Conservation (phyloP, 2,888 invertebrate genomes). For the Gortyna flavago region DNA sequence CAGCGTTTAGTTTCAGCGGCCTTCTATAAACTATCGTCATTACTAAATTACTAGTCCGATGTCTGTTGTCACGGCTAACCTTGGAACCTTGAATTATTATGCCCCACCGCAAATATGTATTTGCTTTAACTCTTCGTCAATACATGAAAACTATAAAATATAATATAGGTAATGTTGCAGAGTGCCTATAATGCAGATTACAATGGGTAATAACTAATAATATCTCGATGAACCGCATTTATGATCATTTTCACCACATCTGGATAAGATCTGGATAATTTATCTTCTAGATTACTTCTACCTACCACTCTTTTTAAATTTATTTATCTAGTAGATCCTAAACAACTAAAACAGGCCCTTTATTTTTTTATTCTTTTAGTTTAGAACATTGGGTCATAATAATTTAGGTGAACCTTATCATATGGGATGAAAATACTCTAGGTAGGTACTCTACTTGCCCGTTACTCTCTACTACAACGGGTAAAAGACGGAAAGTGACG, state of each 20-base stretch:
- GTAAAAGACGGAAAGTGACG: not conserved
- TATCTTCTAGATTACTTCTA: not conserved
- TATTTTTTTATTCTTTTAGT: not conserved
- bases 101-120: not conserved
- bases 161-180: not conserved
- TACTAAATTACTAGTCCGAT: not conserved
- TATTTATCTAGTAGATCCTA: not conserved
- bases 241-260: slow-evolving; percentile 4
- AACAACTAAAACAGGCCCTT: not conserved
- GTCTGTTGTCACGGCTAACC: not conserved
- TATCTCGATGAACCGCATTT: not conserved
- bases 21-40: not conserved
- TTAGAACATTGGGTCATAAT: not conserved
- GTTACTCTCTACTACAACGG: not conserved
- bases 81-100: not conserved
- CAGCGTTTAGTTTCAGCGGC: not conserved
- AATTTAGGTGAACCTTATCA: not conserved
- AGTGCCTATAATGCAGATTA: not conserved
- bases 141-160: slow-evolving; percentile 1
- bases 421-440: too few relatives aligned
- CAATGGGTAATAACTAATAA: slow-evolving; percentile 12
- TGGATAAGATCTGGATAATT: not conserved
- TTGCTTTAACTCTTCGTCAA: not conserved
- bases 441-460: not conserved
- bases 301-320: not conserved